phyloP scores from a whole-genome alignment of 1,140 invertebrate genomes.

The Lanistes nyassanus region DNA sequence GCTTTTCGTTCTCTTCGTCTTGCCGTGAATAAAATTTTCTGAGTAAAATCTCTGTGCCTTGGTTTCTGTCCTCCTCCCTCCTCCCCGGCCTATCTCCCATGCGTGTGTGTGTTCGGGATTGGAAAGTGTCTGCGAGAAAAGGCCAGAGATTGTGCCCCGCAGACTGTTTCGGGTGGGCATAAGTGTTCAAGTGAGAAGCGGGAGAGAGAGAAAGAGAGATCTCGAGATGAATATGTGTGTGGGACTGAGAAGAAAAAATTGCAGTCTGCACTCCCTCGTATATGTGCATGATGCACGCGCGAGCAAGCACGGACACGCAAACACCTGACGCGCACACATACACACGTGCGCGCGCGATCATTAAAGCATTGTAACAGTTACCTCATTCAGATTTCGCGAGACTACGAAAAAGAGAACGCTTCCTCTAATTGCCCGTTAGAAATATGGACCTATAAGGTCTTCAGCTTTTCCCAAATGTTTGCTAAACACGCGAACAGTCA shows the following conservation, averaged over 20 bases:
- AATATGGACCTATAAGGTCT: not conserved
- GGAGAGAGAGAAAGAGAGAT: too few species aligned
- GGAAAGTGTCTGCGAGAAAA: too few species aligned
- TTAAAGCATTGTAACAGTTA: not conserved
- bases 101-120: too few species aligned
- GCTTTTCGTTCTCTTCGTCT: too few species aligned
- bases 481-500: not conserved
- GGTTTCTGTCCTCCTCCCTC: slow-evolving; percentile 5
- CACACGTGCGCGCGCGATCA: not conserved
- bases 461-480: not conserved
- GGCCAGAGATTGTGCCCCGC: too few species aligned
- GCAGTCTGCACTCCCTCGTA: not conserved
- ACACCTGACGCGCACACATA: not conserved
- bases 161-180: too few species aligned
- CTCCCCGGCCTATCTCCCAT: not conserved
- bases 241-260: not conserved
- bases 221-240: too few species aligned
- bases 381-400: not conserved
- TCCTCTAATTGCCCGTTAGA: not conserved
- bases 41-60: not conserved
- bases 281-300: not conserved
- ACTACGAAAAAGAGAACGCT: not conserved
- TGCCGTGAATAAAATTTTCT: not conserved
- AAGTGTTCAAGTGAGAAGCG: too few species aligned
- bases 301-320: not conserved